These are phyloP conservation scores for Selene dorsalis DNA, from an alignment of 2,797 vertebrate genomes.

Conservation along the genomic window DNA sequence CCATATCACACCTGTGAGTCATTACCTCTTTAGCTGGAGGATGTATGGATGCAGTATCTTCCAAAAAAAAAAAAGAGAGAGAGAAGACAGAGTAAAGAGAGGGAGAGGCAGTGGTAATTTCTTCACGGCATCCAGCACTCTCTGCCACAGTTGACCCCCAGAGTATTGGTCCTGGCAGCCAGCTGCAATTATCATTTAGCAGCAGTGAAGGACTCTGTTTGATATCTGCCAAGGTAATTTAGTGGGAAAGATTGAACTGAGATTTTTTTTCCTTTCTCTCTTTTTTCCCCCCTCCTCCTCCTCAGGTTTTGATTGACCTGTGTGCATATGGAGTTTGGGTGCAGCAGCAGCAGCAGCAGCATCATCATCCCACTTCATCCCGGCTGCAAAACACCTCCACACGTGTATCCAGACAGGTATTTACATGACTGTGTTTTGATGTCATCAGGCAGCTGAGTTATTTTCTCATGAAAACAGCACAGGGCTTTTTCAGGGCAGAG, in stretches of 20 bases:
- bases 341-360: conserved; percentile 42
- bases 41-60: neutral
- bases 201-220: conserved; percentile 79
- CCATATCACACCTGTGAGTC: conserved; percentile 13
- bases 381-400: conserved; percentile 1
- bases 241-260: conserved; percentile 80
- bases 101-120: conserved; percentile 55
- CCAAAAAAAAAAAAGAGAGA: conserved; percentile 19
- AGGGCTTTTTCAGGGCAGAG: neutral
- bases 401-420: conserved; percentile 6
- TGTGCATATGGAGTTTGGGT: conserved; percentile 58
- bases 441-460: neutral
- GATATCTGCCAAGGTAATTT: conserved; percentile 83
- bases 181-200: conserved; percentile 80
- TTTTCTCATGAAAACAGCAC: conserved; percentile 5
- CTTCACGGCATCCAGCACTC: conserved; percentile 53
- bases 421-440: conserved; percentile 17
- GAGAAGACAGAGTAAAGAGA: neutral
- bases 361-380: conserved; percentile 20
- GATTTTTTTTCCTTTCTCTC: conserved; percentile 10
- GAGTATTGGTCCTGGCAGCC: conserved; percentile 76
- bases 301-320: conserved; percentile 60
- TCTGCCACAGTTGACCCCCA: conserved; percentile 71
- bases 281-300: neutral
- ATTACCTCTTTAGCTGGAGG: conserved; percentile 20